These are phyloP conservation scores for Trematomus bernacchii DNA, from an alignment of 2,797 vertebrate genomes.

Conservation along the genomic window DNA sequence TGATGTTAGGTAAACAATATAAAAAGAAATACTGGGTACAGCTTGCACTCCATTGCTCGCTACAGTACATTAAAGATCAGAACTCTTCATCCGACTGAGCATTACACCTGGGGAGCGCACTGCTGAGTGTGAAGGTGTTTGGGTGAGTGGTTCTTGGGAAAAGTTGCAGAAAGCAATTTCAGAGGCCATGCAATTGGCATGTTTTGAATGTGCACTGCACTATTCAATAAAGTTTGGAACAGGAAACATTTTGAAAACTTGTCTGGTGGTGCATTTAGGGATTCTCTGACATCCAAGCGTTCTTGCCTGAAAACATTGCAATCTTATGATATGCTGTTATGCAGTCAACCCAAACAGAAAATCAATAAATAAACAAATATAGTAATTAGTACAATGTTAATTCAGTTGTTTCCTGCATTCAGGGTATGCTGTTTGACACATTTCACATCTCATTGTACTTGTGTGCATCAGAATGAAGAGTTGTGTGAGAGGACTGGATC, in stretches of 20 bases:
- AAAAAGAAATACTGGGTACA: too few relatives aligned
- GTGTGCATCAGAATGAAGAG: not conserved
- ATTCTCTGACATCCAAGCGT: not conserved
- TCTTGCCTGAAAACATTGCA: not conserved
- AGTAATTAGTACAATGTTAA: not conserved
- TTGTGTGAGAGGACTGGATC: not conserved
- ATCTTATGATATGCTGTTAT: not conserved
- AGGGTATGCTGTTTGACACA: not conserved
- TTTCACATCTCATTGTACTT: not conserved
- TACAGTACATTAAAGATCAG: too few relatives aligned
- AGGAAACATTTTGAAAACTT: conserved; percentile 5
- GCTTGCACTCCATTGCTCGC: too few relatives aligned
- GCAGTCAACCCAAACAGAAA: not conserved
- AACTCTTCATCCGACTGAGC: too few relatives aligned
- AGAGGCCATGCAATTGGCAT: too few relatives aligned
- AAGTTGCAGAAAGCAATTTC: too few relatives aligned
- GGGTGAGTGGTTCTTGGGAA: too few relatives aligned
- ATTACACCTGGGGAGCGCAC: too few relatives aligned
- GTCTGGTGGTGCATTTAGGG: conserved; percentile 19
- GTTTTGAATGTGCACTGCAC: not conserved
- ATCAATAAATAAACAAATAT: not conserved
- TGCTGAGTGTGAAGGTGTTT: too few relatives aligned
- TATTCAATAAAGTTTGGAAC: not conserved
- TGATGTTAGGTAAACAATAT: too few relatives aligned
- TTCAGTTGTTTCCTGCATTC: not conserved